Evolutionary conservation across 2,113 vertebrate species (phyloP).

Genomic region (Microtus pennsylvanicus): DNA sequence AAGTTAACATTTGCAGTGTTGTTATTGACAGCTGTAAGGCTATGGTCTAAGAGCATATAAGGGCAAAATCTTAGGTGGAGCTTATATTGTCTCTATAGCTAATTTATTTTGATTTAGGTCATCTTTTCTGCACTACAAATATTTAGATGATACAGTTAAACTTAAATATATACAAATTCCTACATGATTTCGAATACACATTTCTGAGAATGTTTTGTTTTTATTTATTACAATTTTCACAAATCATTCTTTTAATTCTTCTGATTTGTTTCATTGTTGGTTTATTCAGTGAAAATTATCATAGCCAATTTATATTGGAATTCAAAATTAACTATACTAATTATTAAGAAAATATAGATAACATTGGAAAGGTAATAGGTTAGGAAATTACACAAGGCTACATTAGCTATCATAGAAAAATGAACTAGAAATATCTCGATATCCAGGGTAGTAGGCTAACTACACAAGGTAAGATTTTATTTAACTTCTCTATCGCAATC

Average conservation of each 20-base stretch:
- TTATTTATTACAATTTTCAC: background rate
- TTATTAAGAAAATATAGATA: constrained; percentile 7
- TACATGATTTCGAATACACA: background rate
- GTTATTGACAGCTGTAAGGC: background rate
- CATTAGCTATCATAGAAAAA: background rate
- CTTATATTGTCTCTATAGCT: background rate
- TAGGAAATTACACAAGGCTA: background rate
- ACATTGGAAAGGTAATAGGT: background rate
- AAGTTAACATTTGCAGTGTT: background rate
- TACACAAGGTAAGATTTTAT: background rate
- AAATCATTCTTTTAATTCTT: background rate
- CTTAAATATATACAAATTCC: background rate
- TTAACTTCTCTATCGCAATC: background rate
- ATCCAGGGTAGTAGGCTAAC: background rate
- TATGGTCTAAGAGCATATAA: background rate
- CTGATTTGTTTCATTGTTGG: constrained; percentile 65
- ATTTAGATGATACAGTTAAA: background rate
- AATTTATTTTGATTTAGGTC: background rate
- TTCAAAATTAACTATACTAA: constrained; percentile 55
- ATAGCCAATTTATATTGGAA: constrained; percentile 46
- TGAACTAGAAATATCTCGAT: background rate
- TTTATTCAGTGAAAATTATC: background rate
- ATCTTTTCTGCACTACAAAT: background rate
- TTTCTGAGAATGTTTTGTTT: constrained; percentile 35
- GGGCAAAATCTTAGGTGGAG: background rate